phyloP scores from a whole-genome alignment of 2,888 invertebrate species.

The Drosophila putrida region DNA sequence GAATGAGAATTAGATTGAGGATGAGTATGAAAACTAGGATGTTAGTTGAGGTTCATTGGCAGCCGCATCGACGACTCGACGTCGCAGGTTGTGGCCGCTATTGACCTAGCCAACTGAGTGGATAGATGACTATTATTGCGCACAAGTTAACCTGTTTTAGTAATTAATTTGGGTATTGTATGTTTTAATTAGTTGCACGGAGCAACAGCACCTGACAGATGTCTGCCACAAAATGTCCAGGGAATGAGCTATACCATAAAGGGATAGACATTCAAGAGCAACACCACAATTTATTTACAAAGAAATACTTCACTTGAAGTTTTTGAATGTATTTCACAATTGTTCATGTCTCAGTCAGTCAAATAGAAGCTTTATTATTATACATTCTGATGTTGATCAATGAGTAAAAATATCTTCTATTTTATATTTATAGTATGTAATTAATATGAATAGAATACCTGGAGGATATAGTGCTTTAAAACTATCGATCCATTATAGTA shows the following conservation, averaged over 20 bases:
- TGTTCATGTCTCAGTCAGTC: no score
- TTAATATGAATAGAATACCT: no score
- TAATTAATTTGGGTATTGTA: conserved; percentile 85
- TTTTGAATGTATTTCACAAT: neutral
- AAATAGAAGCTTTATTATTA: no score
- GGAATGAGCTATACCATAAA: neutral
- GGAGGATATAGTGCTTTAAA: no score
- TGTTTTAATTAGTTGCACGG: conserved; percentile 83
- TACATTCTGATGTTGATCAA: no score
- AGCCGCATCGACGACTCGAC: conserved; percentile 42
- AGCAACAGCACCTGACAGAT: conserved; percentile 32
- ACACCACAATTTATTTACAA: neutral
- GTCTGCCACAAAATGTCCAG: conserved; percentile 28
- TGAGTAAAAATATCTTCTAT: no score
- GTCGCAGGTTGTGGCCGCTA: conserved; percentile 50
- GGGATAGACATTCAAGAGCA: neutral
- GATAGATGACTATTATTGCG: conserved; percentile 75
- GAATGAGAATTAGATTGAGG: neutral
- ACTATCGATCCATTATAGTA: no score
- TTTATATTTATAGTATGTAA: no score
- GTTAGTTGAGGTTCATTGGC: conserved; percentile 42
- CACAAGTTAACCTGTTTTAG: conserved; percentile 85
- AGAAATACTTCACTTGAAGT: neutral
- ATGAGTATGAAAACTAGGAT: neutral
- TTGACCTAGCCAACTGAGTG: conserved; percentile 57